Evolutionary conservation across 2,888 invertebrate species (phyloP).

Genomic region (Platycheirus albimanus): DNA sequence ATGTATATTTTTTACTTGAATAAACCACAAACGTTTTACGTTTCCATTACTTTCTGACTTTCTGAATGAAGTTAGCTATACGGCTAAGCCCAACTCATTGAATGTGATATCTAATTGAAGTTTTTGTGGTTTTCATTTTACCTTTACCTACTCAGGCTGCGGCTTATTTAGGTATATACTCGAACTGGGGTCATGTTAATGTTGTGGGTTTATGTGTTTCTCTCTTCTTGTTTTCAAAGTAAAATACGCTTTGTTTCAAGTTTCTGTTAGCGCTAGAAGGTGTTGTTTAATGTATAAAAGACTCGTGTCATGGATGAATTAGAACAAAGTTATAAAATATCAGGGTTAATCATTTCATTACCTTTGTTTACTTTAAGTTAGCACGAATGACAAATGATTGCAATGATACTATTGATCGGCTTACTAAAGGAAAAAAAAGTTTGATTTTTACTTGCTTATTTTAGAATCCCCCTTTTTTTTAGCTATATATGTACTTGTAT

Average conservation of each 20-base stretch:
- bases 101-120: conserved; percentile 1
- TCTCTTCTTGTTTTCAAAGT: neutral
- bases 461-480: no score
- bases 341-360: neutral
- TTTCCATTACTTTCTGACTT: conserved; percentile 2
- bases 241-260: neutral
- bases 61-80: neutral
- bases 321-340: neutral
- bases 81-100: neutral
- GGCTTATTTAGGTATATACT: neutral
- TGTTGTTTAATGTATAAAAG: neutral
- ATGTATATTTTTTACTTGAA: neutral
- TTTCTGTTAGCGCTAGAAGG: neutral
- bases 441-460: no score
- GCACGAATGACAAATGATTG: neutral
- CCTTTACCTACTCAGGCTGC: conserved; percentile 1
- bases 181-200: conserved; percentile 11
- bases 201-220: conserved; percentile 15
- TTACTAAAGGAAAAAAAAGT: neutral
- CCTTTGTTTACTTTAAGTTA: neutral
- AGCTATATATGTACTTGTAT: no score
- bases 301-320: conserved; percentile 15
- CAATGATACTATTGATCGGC: neutral
- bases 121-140: conserved; percentile 19
- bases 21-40: conserved; percentile 5